These are phyloP conservation scores for Cyrtonyx montezumae DNA, from an alignment of 2,113 vertebrate genomes.

Conservation along the genomic window DNA sequence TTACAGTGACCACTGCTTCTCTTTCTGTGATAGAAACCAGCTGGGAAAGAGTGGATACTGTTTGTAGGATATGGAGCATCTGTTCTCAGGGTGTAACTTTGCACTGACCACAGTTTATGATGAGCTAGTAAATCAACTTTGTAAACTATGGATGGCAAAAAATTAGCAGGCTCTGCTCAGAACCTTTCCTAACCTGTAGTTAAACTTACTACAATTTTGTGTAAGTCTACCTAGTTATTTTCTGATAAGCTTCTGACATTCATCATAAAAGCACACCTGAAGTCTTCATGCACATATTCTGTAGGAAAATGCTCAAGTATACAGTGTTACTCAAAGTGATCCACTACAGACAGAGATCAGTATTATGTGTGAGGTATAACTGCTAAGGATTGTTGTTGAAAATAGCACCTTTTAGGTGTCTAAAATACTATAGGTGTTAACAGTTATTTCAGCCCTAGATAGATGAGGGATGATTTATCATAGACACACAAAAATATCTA, in stretches of 20 bases:
- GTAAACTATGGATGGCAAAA: background rate
- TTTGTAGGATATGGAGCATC: accelerated
- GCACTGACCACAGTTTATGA: background rate
- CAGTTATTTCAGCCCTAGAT: background rate
- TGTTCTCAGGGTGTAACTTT: background rate
- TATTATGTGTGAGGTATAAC: background rate
- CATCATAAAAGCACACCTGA: background rate
- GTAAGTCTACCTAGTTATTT: accelerated
- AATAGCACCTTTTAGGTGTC: background rate
- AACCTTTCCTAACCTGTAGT: background rate
- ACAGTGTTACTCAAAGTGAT: background rate
- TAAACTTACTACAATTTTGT: background rate
- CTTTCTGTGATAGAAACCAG: background rate
- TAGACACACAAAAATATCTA: background rate
- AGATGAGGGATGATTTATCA: background rate
- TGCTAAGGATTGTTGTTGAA: background rate
- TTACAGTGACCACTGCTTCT: accelerated
- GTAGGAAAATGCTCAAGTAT: background rate
- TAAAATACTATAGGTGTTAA: background rate
- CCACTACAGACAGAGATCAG: background rate
- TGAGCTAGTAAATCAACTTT: background rate
- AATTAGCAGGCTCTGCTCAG: background rate
- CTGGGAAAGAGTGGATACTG: background rate
- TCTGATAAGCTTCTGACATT: background rate
- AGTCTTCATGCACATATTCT: background rate